Evolutionary conservation across 2,888 invertebrate genomes (phyloP).

Genomic region (Scaptomyza tumidula): DNA sequence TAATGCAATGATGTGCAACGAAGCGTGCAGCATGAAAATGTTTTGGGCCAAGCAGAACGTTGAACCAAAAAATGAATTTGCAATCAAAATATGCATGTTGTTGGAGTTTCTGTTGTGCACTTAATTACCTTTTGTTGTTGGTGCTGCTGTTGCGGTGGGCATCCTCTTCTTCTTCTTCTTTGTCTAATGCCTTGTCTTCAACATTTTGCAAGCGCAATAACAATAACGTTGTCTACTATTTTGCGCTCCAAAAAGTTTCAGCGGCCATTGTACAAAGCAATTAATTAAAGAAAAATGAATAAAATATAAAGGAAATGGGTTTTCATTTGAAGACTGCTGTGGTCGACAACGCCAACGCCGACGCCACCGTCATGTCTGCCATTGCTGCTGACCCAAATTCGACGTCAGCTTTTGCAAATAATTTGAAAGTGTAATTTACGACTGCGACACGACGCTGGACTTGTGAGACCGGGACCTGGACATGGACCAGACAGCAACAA

Average conservation of each 20-base stretch:
- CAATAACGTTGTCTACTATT: slow-evolving; percentile 31
- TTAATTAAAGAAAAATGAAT: slow-evolving; percentile 65
- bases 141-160: slow-evolving; percentile 36
- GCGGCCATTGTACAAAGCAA: slow-evolving; percentile 55
- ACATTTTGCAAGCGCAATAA: slow-evolving; percentile 45
- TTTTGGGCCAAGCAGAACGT: slow-evolving; percentile 64
- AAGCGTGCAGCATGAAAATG: slow-evolving; percentile 69
- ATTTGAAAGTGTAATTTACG: slow-evolving; percentile 71
- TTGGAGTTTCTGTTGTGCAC: slow-evolving; percentile 26
- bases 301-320: slow-evolving; percentile 62
- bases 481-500: slow-evolving; percentile 27
- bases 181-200: slow-evolving; percentile 20
- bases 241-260: slow-evolving; percentile 62
- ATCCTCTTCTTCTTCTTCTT: slow-evolving; percentile 28
- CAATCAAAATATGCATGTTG: slow-evolving; percentile 50
- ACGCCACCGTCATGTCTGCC: slow-evolving; percentile 8
- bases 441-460: slow-evolving; percentile 57
- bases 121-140: slow-evolving; percentile 44
- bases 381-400: slow-evolving; percentile 57
- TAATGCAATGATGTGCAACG: slow-evolving; percentile 73
- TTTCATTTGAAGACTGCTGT: slow-evolving; percentile 56
- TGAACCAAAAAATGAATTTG: slow-evolving; percentile 65
- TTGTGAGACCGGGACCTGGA: slow-evolving; percentile 37
- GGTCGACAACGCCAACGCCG: slow-evolving; percentile 18
- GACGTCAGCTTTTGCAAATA: slow-evolving; percentile 59